Percentiles rank a stretch among this genome's conserved stretches.
Evolutionary conservation across 2,113 vertebrate genomes (phyloP).

Genomic region (Chiloscyllium plagiosum): DNA sequence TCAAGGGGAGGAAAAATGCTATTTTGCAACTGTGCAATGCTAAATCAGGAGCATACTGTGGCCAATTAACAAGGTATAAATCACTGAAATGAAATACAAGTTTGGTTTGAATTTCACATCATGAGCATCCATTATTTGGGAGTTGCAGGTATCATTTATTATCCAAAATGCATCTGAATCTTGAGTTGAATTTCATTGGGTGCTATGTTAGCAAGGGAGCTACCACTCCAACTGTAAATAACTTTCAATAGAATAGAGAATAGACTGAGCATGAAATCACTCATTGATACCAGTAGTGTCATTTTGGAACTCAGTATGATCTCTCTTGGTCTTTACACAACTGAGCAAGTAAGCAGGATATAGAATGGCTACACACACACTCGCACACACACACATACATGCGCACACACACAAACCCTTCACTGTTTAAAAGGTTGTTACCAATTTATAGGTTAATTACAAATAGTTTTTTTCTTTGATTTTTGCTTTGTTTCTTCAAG

Average conservation of each 20-base stretch:
- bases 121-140: neutral
- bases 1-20: neutral
- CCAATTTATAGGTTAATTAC: neutral
- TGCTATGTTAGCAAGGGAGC: neutral
- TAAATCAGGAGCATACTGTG: neutral
- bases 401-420: no score
- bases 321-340: neutral
- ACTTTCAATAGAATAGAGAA: neutral
- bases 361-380: no score
- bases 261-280: neutral
- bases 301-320: neutral
- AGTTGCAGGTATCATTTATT: neutral
- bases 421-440: neutral
- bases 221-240: neutral
- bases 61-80: neutral
- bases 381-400: no score
- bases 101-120: neutral
- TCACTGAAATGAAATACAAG: neutral
- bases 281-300: neutral
- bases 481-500: neutral
- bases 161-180: neutral
- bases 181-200: neutral
- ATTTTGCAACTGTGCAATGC: neutral
- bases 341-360: neutral
- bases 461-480: neutral